A percentile compares a stretch with the other conserved stretches of the same genome.
Conservation (phyloP, 1,140 invertebrate species). For the Cryptotermes secundus region DNA sequence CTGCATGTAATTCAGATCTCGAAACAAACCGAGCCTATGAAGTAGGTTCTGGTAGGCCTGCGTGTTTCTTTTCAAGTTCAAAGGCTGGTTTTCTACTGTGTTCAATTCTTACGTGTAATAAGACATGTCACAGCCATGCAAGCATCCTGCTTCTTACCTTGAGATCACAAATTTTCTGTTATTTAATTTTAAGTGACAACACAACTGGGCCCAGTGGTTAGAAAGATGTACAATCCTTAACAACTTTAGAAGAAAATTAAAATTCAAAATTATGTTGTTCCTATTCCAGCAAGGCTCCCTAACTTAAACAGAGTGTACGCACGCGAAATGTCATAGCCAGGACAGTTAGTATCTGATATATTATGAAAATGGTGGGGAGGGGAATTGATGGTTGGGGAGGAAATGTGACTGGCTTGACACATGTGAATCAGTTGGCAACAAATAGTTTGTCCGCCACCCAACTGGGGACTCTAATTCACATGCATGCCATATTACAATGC, state of each 20-base stretch:
- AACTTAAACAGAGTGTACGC: neutral
- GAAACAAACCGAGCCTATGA: too few species aligned
- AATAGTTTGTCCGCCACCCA: constrained; percentile 3
- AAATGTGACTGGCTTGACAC: neutral
- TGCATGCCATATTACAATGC: neutral
- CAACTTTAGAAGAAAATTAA: neutral
- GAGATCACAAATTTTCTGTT: too few species aligned
- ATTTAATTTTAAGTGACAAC: too few species aligned
- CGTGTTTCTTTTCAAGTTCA: too few species aligned
- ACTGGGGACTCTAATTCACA: constrained; percentile 2
- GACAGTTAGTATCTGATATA: neutral
- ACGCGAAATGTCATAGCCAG: neutral
- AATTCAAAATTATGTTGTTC: neutral
- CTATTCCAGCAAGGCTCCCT: neutral
- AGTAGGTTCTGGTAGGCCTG: too few species aligned
- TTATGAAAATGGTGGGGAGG: neutral
- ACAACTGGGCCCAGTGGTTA: neutral
- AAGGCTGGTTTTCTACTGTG: too few species aligned
- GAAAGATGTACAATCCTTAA: neutral
- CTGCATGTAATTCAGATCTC: too few species aligned
- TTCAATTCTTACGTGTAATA: too few species aligned
- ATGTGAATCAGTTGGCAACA: constrained; percentile 14
- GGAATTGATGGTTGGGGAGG: neutral
- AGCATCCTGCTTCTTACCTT: too few species aligned
- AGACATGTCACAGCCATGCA: too few species aligned